Percentiles rank a stretch among this genome's conserved stretches.
phyloP scores from a whole-genome alignment of 2,797 vertebrate genomes.

The Geotrypetes seraphini region DNA sequence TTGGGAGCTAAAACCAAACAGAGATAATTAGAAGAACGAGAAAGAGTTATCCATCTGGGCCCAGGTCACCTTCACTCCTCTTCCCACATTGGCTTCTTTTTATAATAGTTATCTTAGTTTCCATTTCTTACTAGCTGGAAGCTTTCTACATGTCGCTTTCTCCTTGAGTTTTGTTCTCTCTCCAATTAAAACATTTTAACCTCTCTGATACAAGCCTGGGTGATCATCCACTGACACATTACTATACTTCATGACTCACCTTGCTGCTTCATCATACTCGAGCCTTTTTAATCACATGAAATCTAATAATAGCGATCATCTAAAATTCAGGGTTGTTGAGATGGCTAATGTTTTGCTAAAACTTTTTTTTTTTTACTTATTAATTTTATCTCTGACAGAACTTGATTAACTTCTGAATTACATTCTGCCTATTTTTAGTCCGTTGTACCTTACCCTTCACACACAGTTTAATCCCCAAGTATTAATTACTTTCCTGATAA shows the following conservation, averaged over 20 bases:
- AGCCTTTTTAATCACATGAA: conserved; percentile 46
- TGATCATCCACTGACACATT: conserved; percentile 38
- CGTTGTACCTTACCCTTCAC: conserved; percentile 59
- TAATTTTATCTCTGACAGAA: conserved; percentile 62
- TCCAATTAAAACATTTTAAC: conserved; percentile 27
- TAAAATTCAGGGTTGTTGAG: conserved; percentile 9
- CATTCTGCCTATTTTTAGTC: conserved; percentile 57
- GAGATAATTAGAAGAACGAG: too few species aligned
- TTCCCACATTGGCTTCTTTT: too few species aligned
- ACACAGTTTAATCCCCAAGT: conserved; percentile 66
- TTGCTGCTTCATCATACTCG: conserved; percentile 38
- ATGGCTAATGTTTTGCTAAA: conserved; percentile 60
- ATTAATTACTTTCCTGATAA: conserved; percentile 61
- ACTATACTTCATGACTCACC: conserved; percentile 34
- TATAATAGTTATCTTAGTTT: not conserved
- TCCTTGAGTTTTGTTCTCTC: conserved; percentile 18
- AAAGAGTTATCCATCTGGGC: too few species aligned
- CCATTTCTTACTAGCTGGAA: not conserved
- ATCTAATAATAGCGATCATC: conserved; percentile 52
- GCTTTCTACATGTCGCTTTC: conserved; percentile 11
- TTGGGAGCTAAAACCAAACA: too few species aligned
- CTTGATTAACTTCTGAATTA: conserved; percentile 66
- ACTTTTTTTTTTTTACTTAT: conserved; percentile 60
- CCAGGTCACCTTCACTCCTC: too few species aligned
- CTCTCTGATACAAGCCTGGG: conserved; percentile 37